These are phyloP conservation scores for Rhyacophila evoluta DNA, from an alignment of 2,888 invertebrate species.

Conservation along the genomic window DNA sequence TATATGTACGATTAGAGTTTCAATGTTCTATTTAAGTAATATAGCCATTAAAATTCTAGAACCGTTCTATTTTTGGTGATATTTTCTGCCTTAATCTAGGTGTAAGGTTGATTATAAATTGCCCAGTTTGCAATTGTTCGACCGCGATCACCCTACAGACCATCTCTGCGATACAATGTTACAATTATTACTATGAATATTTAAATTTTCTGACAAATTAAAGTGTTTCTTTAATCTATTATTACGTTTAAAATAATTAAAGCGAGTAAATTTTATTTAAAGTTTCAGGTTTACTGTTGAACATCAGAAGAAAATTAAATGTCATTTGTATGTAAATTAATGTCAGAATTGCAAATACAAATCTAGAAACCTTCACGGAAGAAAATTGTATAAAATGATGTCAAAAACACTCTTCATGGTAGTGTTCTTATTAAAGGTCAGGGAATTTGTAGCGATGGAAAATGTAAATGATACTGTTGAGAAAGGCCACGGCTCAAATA, in stretches of 20 bases:
- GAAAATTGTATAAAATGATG: constrained; percentile 8
- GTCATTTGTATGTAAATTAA: constrained; percentile 14
- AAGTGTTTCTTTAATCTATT: neutral
- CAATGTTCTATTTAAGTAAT: too few species aligned
- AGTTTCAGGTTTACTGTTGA: neutral
- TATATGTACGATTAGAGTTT: too few species aligned
- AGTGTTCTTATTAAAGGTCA: neutral
- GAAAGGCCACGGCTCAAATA: neutral
- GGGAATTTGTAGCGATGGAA: neutral
- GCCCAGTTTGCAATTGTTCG: too few species aligned
- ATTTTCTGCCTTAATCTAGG: too few species aligned
- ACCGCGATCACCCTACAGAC: too few species aligned
- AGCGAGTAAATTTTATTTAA: neutral
- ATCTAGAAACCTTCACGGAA: neutral
- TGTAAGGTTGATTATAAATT: too few species aligned
- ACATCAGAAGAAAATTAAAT: neutral
- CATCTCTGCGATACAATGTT: too few species aligned
- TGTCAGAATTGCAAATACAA: constrained; percentile 4
- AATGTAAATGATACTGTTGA: neutral
- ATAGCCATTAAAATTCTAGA: too few species aligned
- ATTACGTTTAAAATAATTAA: neutral
- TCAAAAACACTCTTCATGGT: neutral
- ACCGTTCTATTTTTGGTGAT: too few species aligned
- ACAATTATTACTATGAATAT: neutral
- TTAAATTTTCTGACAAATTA: neutral